Evolutionary conservation across 2,113 vertebrate genomes (phyloP), one percentile per base, ranked within the genome.

Genomic region (Calidris pugnax): DNA sequence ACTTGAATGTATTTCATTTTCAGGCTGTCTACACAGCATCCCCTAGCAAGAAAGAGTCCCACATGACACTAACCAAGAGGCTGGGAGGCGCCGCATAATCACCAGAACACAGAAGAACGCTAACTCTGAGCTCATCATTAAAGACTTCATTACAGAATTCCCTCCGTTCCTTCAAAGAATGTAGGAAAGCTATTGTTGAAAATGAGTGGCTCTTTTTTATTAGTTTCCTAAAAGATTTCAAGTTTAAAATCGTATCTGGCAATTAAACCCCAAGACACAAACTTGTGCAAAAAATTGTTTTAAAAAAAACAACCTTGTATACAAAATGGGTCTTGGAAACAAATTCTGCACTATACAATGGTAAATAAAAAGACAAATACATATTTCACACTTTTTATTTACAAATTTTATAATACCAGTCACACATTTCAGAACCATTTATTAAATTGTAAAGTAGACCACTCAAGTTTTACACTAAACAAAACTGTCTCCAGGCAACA

Each of bases 301-400:
- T 43, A 93, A 97, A 95, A 94, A 94, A 86, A 95, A 90, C 89
- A 97, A 97, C 93, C 79, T 94, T 86, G 64, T 91, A 97, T 66
- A 97, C 96, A 98, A 97, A 98, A 98, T 93, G 87, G 97, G 68
- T 96, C 97, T 98, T 96, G 91, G 84, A 98, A 98, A 98, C 96
- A 98, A 97, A 97, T 93, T 98, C 98, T 98, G 98, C 98, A 98
- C 98, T 98, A 98, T 98, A 99, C 99, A 99, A 98, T 98, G 98
- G 98, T 98, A 99, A 99, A 99, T 98, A 99, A 99, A 99, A 99
- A 99, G 99, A 99, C 99, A 99, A 99, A 99, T 99, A 98, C 99
- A 99, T 98, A 99, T 99, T 99, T 99, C 97, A 99, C 98, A 99
- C 98, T 98, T 99, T 99, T 99, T 99, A 99, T 99, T 99, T 99